A percentile compares a stretch with the other conserved stretches of the same genome.
Evolutionary conservation across 1,140 invertebrate species (phyloP).

Genomic region (Tetraneura akinire): DNA sequence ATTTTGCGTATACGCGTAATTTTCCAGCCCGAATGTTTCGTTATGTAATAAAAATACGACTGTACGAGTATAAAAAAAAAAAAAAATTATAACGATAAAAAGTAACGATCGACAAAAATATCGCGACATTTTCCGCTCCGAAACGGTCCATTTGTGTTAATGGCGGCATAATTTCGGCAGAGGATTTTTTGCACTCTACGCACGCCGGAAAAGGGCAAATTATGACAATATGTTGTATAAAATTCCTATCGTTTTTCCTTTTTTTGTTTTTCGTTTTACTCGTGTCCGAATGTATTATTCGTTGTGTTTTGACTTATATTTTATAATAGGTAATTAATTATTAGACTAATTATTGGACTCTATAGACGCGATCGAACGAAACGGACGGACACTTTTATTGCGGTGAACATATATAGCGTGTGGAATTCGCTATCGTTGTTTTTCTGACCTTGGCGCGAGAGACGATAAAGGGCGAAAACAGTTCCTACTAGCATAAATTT

Average conservation of each 20-base stretch:
- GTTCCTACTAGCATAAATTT: constrained; percentile 38
- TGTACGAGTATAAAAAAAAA: neutral
- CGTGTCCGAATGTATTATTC: no score
- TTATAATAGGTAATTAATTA: no score
- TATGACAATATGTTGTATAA: neutral
- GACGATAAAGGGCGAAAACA: constrained; percentile 19
- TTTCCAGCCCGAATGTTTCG: neutral
- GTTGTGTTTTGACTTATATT: no score
- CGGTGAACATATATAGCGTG: no score
- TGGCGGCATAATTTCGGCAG: neutral
- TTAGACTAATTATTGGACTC: no score
- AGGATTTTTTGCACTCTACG: neutral
- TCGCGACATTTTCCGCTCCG: neutral
- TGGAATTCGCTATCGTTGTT: neutral
- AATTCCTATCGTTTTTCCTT: no score
- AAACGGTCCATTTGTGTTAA: neutral
- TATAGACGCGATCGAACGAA: no score
- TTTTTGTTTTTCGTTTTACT: no score
- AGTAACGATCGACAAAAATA: neutral
- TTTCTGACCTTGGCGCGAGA: constrained; percentile 26
- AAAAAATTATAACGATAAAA: neutral
- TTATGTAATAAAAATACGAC: no score
- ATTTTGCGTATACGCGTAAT: neutral
- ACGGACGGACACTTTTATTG: no score
- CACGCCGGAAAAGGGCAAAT: neutral